A percentile compares a stretch with the other conserved stretches of the same genome.
Evolutionary conservation across 2,888 invertebrate species (phyloP).

Genomic region (Eristalis tenax): DNA sequence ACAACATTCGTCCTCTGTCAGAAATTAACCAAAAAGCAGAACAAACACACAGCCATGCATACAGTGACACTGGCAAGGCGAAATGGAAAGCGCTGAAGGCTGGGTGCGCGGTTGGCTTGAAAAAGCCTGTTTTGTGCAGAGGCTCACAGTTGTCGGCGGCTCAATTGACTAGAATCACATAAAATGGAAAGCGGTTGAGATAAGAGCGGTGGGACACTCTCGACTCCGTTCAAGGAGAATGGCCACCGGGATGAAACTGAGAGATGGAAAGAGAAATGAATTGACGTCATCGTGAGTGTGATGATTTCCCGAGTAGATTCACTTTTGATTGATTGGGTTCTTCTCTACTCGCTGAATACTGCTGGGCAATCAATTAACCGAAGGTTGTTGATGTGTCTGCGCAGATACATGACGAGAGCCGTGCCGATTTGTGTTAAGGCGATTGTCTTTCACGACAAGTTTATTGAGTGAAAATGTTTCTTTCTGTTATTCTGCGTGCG

Average conservation of each 20-base stretch:
- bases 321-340: constrained; percentile 43
- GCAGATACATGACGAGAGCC: neutral
- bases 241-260: no score
- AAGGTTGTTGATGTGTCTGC: neutral
- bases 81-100: neutral
- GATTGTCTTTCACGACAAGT: neutral
- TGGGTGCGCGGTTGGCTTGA: neutral
- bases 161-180: constrained; percentile 18
- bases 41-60: neutral
- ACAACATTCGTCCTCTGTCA: neutral
- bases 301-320: constrained; percentile 25
- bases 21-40: neutral
- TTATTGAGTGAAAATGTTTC: neutral
- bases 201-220: neutral
- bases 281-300: constrained; percentile 1
- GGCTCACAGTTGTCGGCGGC: neutral
- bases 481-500: neutral
- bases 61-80: no score
- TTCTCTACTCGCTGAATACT: neutral
- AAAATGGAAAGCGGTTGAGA: constrained; percentile 39
- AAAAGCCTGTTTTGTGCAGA: neutral
- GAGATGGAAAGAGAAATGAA: constrained; percentile 43
- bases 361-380: constrained; percentile 27
- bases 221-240: neutral
- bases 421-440: neutral